A percentile compares a stretch with the other conserved stretches of the same genome.
These are phyloP conservation scores for Aphidius gifuensis DNA, from an alignment of 1,140 invertebrate genomes.

Conservation along the genomic window DNA sequence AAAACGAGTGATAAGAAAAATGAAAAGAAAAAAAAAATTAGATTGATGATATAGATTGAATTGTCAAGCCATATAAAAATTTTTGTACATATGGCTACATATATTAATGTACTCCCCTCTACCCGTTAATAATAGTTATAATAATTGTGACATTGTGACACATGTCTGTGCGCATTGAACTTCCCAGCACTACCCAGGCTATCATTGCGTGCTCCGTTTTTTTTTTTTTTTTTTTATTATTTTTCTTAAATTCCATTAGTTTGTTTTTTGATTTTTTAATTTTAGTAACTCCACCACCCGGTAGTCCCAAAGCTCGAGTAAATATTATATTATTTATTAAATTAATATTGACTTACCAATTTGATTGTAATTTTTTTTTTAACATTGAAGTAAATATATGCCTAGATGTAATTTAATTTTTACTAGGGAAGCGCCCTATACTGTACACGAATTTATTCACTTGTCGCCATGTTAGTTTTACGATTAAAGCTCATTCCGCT, in stretches of 20 bases:
- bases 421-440: not conserved
- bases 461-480: slow-evolving; percentile 46
- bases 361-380: not conserved
- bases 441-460: not conserved
- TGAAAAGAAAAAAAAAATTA: too few species aligned
- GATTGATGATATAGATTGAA: too few species aligned
- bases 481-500: slow-evolving; percentile 27
- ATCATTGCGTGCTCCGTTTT: slow-evolving; percentile 12
- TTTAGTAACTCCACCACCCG: too few species aligned
- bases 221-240: not conserved
- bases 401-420: too few species aligned
- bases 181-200: slow-evolving; percentile 51
- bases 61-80: too few species aligned
- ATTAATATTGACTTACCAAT: too few species aligned
- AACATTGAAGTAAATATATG: too few species aligned
- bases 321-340: too few species aligned
- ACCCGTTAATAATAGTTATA: not conserved
- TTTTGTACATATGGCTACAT: slow-evolving; percentile 18
- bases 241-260: too few species aligned
- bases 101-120: slow-evolving; percentile 24
- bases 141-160: slow-evolving; percentile 15
- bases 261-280: too few species aligned
- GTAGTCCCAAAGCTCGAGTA: too few species aligned
- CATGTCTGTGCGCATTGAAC: slow-evolving; percentile 53
- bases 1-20: too few species aligned